Base-by-base conservation (phyloP, 2,888 invertebrate species). In the Saturnia pavonia region DNA sequence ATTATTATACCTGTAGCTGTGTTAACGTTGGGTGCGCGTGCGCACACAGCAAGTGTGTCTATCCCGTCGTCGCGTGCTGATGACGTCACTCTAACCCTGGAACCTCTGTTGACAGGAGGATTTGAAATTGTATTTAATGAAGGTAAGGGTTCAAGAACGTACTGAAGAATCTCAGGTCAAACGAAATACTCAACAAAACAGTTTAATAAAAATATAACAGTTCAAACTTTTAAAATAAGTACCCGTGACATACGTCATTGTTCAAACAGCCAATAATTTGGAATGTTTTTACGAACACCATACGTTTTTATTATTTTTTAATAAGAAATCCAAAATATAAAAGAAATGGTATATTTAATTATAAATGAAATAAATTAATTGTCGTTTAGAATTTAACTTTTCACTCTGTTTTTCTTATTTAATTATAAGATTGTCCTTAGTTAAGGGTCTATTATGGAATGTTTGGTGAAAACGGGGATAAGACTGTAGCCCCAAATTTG, bases 21-120 rank as follows among this genome's bases (percentile, higher is more conserved):
- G 0, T 71, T 90, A 57, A 73, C 88, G n/a, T 76, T 92, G 22
- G 80, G 83, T 42, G 84, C 85, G 73, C 82, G 82, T 0, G 89
- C 85, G 67, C 83, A 85, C 25, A 68, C 86, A 0, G 80, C 84
- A 1, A 68, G 70, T 3, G 76, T 82, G 2, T 68, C 85, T 0
- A 69, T 83, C 11, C 72, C 77, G 14, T 69, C 77, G 2, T 76
- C 83, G 12, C 79, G 83, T 27, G 84, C 83, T 45, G 86, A 85
- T 75, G 89, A 88, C 71, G 84, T 87, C 73, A 88, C 85, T 0
- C 82, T 93, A 2, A 84, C 84, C 3, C 74, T 94, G 70, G 90
- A 89, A 69, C 92, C 92, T 0, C 86, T 88, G 70, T 80, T 91
- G 40, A 89, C 88, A 8, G 93, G 93, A 9, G 93, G 93, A 4